Evolutionary conservation across 2,888 invertebrate genomes (phyloP).

Genomic region (Calameuta idolon): DNA sequence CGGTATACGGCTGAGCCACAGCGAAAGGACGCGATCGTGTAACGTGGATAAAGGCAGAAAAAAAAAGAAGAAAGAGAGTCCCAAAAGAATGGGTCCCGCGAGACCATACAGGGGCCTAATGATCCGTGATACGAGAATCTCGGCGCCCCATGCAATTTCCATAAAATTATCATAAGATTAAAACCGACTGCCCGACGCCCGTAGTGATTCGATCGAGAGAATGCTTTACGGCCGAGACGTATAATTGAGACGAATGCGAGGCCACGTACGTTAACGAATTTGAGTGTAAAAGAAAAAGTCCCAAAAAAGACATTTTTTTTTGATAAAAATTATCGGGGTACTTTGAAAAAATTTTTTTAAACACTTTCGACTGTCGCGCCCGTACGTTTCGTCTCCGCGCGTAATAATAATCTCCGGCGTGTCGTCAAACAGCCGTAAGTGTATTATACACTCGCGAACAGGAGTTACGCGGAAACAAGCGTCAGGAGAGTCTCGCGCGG

Average conservation of each 20-base stretch:
- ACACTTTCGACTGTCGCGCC: not conserved
- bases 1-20: constrained; percentile 21
- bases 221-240: not conserved
- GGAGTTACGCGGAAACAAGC: constrained; percentile 9
- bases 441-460: constrained; percentile 34
- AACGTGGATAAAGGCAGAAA: constrained; percentile 8
- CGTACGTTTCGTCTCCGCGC: not conserved
- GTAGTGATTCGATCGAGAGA: constrained; percentile 1
- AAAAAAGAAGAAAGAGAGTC: not conserved
- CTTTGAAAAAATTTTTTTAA: not conserved
- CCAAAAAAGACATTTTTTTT: not conserved
- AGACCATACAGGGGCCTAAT: constrained; percentile 40
- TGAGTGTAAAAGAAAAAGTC: not conserved
- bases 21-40: constrained; percentile 26
- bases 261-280: not conserved
- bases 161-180: constrained; percentile 66
- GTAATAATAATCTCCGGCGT: not conserved
- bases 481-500: constrained; percentile 37
- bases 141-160: constrained; percentile 63
- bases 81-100: constrained; percentile 1
- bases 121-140: constrained; percentile 59
- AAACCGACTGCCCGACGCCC: constrained; percentile 34
- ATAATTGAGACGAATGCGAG: not conserved
- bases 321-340: not conserved
- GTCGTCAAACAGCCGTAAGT: not conserved